phyloP scores from a whole-genome alignment of 35 echinoderm and acorn worm species.

The Apostichopus californicus region DNA sequence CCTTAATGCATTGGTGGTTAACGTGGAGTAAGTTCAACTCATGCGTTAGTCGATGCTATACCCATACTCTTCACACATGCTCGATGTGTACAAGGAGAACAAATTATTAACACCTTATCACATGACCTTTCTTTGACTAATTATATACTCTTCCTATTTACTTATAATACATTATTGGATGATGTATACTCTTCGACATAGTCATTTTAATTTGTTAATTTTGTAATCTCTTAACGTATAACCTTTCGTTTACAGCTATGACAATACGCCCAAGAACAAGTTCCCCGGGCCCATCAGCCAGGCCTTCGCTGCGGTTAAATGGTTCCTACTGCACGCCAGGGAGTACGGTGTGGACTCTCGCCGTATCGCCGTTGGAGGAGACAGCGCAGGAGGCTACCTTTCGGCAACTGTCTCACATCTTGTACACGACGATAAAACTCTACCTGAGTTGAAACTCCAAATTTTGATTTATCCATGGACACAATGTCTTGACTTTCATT shows the following conservation, averaged over 20 bases:
- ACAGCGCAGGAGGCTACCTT: constrained; percentile 64
- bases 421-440: constrained; percentile 33
- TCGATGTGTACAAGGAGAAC: no score
- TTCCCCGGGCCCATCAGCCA: constrained; percentile 42
- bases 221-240: background rate
- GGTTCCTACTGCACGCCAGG: constrained; percentile 55
- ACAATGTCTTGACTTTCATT: constrained; percentile 39
- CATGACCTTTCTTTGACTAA: no score
- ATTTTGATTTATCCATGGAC: constrained; percentile 55
- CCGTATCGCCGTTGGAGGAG: constrained; percentile 40
- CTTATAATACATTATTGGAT: no score
- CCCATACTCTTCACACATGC: no score
- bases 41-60: background rate
- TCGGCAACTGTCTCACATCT: constrained; percentile 31
- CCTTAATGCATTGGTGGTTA: background rate
- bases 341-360: constrained; percentile 44
- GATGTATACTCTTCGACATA: no score
- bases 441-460: constrained; percentile 63
- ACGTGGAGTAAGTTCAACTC: constrained; percentile 1
- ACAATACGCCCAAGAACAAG: constrained; percentile 53
- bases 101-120: no score
- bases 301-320: constrained; percentile 42
- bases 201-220: no score
- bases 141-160: no score
- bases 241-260: constrained; percentile 34